phyloP scores from a whole-genome alignment of 2,888 invertebrate genomes.

The Heliconius hortense region DNA sequence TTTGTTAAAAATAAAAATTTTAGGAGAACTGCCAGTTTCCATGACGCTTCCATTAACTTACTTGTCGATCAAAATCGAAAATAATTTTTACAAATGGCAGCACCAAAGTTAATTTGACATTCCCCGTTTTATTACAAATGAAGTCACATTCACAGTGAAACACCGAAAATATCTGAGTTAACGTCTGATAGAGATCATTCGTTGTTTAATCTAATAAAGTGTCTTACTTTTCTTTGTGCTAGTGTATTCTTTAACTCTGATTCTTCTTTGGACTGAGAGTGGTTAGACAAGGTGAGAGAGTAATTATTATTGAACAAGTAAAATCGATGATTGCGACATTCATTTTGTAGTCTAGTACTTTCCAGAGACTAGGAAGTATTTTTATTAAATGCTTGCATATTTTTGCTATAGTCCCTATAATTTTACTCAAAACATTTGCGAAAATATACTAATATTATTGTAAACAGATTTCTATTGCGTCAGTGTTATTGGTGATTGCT shows the following conservation, averaged over 20 bases:
- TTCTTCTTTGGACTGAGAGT: not conserved
- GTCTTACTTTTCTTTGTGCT: not conserved
- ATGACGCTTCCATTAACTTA: too few relatives aligned
- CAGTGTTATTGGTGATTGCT: not conserved
- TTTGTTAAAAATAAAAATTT: too few relatives aligned
- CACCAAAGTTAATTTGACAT: slow-evolving; percentile 11
- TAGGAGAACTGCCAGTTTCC: too few relatives aligned
- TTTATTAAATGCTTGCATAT: not conserved
- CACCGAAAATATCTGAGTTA: slow-evolving; percentile 5
- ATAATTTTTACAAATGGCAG: not conserved
- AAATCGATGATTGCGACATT: slow-evolving; percentile 65
- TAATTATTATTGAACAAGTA: slow-evolving; percentile 41
- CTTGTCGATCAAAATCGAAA: not conserved
- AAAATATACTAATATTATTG: not conserved
- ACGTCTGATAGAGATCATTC: slow-evolving; percentile 8
- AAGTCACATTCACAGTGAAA: slow-evolving; percentile 19
- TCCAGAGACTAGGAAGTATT: slow-evolving; percentile 41
- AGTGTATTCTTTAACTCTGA: not conserved
- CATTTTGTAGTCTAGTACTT: slow-evolving; percentile 53
- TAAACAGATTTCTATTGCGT: not conserved
- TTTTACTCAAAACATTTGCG: not conserved
- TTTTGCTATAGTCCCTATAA: not conserved
- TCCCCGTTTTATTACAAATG: not conserved
- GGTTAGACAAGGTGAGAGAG: slow-evolving; percentile 33
- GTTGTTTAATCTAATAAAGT: slow-evolving; percentile 1